Base-by-base conservation (phyloP, 2,113 vertebrate genomes). In the Proterorhinus semilunaris region DNA sequence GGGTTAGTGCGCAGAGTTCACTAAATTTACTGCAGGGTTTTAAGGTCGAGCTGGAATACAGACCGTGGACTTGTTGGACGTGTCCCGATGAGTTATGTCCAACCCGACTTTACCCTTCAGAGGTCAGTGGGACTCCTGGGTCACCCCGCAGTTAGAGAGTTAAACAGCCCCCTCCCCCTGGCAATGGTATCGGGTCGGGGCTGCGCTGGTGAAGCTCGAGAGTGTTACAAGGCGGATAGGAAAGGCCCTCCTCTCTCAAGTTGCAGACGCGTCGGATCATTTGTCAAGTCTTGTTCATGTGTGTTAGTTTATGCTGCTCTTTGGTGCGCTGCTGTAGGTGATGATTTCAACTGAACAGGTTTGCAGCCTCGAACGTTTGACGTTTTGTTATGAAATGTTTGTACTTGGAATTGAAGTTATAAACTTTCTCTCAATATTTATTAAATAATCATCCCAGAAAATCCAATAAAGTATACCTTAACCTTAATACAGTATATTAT, bases 11-110 rank as follows among this genome's bases (percentile, higher is more conserved):
- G 72, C 59, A 59, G 65, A 78, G 78, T 83, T 85, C 75, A 79
- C 74, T 76, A 85, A 85, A 88, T 88, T 86, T 88, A 86, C 75
- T 75, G 83, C 78, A 57, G 64, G 75, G 71, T 77, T 87, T 87
- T 84, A 84, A 83, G 82, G 88, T 87, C n/a, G 74, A 80, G 68
- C 44, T 10, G 59, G 62, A 80, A 84, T 72, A 85, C 73, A 83
- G 72, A 69, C 72, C 74, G 42, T 15, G 72, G 71, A 88, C 85
- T 88, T 90, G 88, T 91, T 84, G 88, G 86, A 85, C 82, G 79
- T 86, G 83, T 72, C 75, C 36, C 62, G 81, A 85, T 88, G 87
- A 90, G 68, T 90, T 89, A 89, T 84, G 81, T 70, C 71, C 55
- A 82, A 74, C 72, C 4, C 57, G 64, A 62, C 78, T 82, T 87